Evolutionary conservation across 2,888 invertebrate genomes (phyloP).

Genomic region (Eilema griseolum): DNA sequence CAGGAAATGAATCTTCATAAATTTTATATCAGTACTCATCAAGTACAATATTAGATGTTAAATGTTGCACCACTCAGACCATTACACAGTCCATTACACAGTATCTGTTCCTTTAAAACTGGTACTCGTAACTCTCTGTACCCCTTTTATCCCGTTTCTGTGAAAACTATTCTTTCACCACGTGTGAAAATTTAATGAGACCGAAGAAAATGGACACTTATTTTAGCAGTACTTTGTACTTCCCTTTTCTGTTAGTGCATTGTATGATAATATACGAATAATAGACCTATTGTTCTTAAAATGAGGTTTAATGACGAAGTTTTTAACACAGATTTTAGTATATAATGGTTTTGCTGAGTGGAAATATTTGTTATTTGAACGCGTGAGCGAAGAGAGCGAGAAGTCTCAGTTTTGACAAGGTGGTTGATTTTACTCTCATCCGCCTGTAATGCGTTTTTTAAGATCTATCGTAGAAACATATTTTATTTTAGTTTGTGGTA

Average conservation of each 20-base stretch:
- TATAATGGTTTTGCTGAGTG: not conserved
- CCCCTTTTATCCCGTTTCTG: conserved; percentile 18
- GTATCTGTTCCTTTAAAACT: conserved; percentile 50
- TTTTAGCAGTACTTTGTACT: conserved; percentile 31
- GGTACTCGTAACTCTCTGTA: conserved; percentile 56
- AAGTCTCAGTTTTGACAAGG: too few species aligned
- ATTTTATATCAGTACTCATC: not conserved
- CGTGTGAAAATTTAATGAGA: conserved; percentile 64
- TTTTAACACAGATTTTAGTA: not conserved
- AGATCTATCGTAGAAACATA: too few species aligned
- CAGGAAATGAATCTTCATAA: too few species aligned
- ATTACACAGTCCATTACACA: conserved; percentile 45
- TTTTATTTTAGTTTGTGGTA: too few species aligned
- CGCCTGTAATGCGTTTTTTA: too few species aligned
- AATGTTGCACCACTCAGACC: conserved; percentile 11
- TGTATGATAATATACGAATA: not conserved
- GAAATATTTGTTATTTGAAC: not conserved
- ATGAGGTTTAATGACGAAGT: not conserved
- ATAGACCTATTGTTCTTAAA: not conserved
- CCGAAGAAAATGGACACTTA: conserved; percentile 54
- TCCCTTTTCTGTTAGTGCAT: conserved; percentile 16
- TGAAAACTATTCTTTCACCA: conserved; percentile 51
- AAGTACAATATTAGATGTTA: conserved; percentile 5
- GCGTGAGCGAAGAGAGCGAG: too few species aligned
- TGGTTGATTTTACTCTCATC: too few species aligned